Evolutionary conservation across 2,113 vertebrate genomes (phyloP), one percentile per base, ranked within the genome.

Genomic region (Atrichornis clamosus): DNA sequence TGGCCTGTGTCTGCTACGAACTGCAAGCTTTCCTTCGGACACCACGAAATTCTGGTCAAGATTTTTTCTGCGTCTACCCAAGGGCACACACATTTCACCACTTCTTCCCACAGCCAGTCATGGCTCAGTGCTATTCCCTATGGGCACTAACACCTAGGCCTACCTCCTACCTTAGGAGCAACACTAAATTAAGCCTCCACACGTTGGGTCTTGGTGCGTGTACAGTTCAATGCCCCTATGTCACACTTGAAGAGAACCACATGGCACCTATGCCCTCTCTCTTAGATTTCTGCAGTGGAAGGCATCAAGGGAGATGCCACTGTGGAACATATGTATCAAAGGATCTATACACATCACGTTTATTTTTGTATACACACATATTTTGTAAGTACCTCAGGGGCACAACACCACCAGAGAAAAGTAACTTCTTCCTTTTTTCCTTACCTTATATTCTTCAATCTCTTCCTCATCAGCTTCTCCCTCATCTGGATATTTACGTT

Each of bases 401-500:
- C 21, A 62, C 3, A 9, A 0, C 4, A 80, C 4, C 26, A 76
- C 5, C 24, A 69, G 1, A 75, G 18, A 41, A 83, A 75, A 75
- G 6, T 10, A 17, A 18, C 44, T 46, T 39, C 24, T 65, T 13
- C 9, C 27, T 50, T 15, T 84, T 77, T 69, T 28, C 49, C 83
- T 98, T 97, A 99, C 99, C 97, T 99, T 99, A 74, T 98, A 99
- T 84, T 99, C 99, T 97, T 99, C 99, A 46, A 99, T 95, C 88
- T 98, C 99, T 94, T 99, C 99, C 94, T 99, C 99, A 44, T 98
- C 97, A 32, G 98, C 98, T 76, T 99, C 99, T 79, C 99, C 99
- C 64, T 99, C 99, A 32, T 98, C 98, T 60, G 96, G 98, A 39
- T 96, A 98, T 93, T 98, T 99, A 75, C 98, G 98, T 95, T 99